Base-by-base conservation (phyloP, 2,113 vertebrate genomes). In the Gobio gobio region DNA sequence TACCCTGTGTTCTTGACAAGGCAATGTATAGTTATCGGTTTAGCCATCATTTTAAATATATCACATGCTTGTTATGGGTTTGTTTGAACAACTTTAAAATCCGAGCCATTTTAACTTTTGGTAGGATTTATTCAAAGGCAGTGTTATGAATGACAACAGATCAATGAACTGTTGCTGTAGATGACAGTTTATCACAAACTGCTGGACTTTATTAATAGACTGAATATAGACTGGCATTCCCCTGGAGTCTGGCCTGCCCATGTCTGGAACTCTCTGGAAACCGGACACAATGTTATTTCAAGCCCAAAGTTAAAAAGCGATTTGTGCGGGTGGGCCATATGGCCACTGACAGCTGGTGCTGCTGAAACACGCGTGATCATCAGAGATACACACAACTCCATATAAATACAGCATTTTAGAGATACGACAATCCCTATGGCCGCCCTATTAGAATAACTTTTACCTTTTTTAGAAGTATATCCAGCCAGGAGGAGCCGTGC, bases 261-360 rank as follows among this genome's bases (percentile, higher is more conserved):
- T 78, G 75, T 47, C 85, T 77, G 64, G 90, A 80, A 84, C 86
- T 73, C 83, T 83, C 84, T 84, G 68, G 86, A 90, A 85, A 59
- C 83, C 82, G 64, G 82, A 78, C 83, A 78, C 83, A 83, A 79
- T 83, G 90, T 92, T 94, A 91, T 93, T 94, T 93, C 90, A 87
- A 91, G 92, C 89, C 78, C 58, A 61, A 85, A 86, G 74, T 79
- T 82, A 56, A 82, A 82, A 72, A 24, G 83, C 76, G 49, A 88
- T 85, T 85, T 79, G 80, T 77, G 82, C 83, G 68, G 54, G 26
- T 85, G 68, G 51, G 26, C 80, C 84, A 72, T 83, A 78, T 86
- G 91, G 82, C 89, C 88, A 89, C 89, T 91, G 88, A 91, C 93
- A 93, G 92, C 92, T 93, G 93, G 83, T 33, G 73, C 68, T 81